Percentiles rank a stretch among this genome's conserved stretches.
Conservation (phyloP, 2,888 invertebrate genomes). For the Strigamia transsilvanica region DNA sequence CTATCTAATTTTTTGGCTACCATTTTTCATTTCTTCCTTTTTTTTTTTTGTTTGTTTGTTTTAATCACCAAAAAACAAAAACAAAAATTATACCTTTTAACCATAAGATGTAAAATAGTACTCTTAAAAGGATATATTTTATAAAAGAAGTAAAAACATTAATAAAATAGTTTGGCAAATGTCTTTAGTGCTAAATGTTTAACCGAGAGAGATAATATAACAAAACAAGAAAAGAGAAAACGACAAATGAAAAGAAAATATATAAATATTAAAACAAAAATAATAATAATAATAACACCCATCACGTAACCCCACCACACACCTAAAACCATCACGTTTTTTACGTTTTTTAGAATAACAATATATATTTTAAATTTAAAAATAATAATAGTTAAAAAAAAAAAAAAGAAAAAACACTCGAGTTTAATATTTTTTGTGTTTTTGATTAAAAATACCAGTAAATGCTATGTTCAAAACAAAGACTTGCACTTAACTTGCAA, state of each 20-base stretch:
- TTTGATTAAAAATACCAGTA: slow-evolving; percentile 2
- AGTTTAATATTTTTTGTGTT: background rate
- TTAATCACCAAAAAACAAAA: background rate
- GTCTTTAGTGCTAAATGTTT: slow-evolving; percentile 23
- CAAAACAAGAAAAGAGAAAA: background rate
- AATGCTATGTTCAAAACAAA: slow-evolving; percentile 3
- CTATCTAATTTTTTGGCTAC: slow-evolving; percentile 25
- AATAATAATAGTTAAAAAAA: background rate
- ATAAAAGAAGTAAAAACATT: background rate
- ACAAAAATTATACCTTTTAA: slow-evolving; percentile 1
- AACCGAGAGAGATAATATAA: background rate
- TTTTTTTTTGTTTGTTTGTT: background rate
- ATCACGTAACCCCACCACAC: slow-evolving; percentile 14
- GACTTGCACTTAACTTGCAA: background rate
- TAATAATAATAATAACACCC: slow-evolving; percentile 11
- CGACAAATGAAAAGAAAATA: background rate
- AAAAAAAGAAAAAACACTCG: background rate
- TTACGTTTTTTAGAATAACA: background rate
- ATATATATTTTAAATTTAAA: background rate
- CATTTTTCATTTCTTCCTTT: background rate
- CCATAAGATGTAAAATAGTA: background rate
- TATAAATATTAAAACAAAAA: background rate
- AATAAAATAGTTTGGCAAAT: slow-evolving; percentile 29
- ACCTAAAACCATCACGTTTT: slow-evolving; percentile 9
- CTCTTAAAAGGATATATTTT: background rate